Percentiles rank a stretch among this genome's conserved stretches.
phyloP scores from a whole-genome alignment of 1,140 invertebrate genomes.

The Whitmania pigra region DNA sequence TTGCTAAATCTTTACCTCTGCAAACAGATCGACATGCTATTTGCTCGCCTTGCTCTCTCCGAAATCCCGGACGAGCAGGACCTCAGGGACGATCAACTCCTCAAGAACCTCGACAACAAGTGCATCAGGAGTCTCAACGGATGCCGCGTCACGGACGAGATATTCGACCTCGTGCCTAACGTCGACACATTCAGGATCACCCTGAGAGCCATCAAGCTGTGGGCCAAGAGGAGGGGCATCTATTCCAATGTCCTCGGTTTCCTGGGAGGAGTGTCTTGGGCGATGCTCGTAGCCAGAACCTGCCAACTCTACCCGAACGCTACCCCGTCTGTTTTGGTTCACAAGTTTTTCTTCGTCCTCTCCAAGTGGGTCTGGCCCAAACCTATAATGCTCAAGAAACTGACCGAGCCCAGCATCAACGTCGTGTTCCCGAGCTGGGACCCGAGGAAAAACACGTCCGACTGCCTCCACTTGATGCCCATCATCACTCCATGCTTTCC shows the following conservation, averaged over 20 bases:
- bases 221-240: constrained; percentile 95
- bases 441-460: constrained; percentile 36
- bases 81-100: constrained; percentile 71
- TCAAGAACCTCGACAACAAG: constrained; percentile 90
- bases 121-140: constrained; percentile 93
- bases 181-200: constrained; percentile 85
- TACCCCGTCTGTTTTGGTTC: constrained; percentile 4
- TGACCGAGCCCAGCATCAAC: neutral
- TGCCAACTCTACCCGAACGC: constrained; percentile 98
- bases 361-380: constrained; percentile 21
- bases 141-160: constrained; percentile 95
- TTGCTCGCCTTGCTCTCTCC: constrained; percentile 83
- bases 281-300: constrained; percentile 91
- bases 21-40: constrained; percentile 70
- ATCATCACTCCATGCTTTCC: constrained; percentile 99
- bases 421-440: constrained; percentile 4
- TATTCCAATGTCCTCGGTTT: constrained; percentile 97
- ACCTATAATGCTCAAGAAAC: constrained; percentile 18
- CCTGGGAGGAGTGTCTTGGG: constrained; percentile 97
- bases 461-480: constrained; percentile 94
- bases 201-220: constrained; percentile 86
- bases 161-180: constrained; percentile 83
- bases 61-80: constrained; percentile 74
- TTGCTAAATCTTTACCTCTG: too few relatives aligned
- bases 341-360: constrained; percentile 22